Evolutionary conservation across 1,140 invertebrate species (phyloP).

Genomic region (Aphidius gifuensis): DNA sequence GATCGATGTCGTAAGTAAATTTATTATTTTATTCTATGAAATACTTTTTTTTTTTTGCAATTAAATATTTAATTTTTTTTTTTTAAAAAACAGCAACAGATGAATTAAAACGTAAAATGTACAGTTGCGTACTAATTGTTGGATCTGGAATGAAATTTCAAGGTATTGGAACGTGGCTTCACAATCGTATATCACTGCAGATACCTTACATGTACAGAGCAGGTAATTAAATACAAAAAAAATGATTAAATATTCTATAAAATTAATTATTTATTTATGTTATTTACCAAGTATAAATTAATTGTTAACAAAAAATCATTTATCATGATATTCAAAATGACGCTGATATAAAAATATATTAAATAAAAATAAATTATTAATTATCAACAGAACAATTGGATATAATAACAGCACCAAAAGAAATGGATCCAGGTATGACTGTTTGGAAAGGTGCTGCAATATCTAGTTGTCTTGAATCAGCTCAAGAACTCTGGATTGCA

Average conservation of each 20-base stretch:
- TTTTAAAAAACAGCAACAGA: conserved; percentile 60
- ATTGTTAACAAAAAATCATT: not conserved
- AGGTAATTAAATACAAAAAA: conserved; percentile 44
- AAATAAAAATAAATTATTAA: not conserved
- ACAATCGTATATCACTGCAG: conserved; percentile 79
- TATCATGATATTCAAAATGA: not conserved
- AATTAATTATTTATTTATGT: too few relatives aligned
- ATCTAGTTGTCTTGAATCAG: conserved; percentile 87
- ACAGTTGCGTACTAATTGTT: conserved; percentile 86
- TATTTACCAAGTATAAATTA: too few relatives aligned
- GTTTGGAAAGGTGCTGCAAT: conserved; percentile 94
- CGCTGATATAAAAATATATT: conserved; percentile 5
- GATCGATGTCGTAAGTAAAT: conserved; percentile 74
- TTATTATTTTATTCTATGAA: conserved; percentile 12
- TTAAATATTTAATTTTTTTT: conserved; percentile 23
- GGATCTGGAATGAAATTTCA: conserved; percentile 87
- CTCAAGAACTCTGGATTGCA: conserved; percentile 89
- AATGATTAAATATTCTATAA: too few relatives aligned
- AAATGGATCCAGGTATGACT: conserved; percentile 85
- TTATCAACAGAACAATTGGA: conserved; percentile 68
- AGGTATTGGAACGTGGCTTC: conserved; percentile 83
- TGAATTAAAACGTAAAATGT: conserved; percentile 92
- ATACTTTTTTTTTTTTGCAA: not conserved
- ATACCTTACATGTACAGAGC: conserved; percentile 76
- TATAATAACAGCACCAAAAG: conserved; percentile 80